Evolutionary conservation across 1,140 invertebrate genomes (phyloP).

Genomic region (Drepana arcuata): DNA sequence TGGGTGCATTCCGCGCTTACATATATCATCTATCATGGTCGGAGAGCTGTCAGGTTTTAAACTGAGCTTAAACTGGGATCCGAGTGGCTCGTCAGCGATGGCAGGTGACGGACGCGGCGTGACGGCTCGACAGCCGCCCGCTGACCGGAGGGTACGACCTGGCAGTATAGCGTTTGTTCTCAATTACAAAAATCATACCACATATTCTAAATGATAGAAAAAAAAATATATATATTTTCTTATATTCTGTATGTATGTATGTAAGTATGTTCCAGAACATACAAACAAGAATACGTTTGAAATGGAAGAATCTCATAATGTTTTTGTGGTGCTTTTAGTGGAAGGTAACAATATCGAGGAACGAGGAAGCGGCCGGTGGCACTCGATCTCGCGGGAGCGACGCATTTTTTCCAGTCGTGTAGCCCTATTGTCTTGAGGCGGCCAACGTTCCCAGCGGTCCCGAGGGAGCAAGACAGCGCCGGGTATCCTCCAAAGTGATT

Average conservation of each 20-base stretch:
- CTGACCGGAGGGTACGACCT: constrained; percentile 9
- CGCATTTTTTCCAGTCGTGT: constrained; percentile 4
- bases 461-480: background rate
- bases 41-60: constrained; percentile 36
- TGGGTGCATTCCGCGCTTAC: constrained; percentile 24
- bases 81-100: constrained; percentile 25
- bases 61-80: constrained; percentile 30
- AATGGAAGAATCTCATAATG: too few species aligned
- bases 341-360: background rate
- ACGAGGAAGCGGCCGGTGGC: constrained; percentile 1
- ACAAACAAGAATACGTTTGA: too few species aligned
- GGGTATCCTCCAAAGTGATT: constrained; percentile 30
- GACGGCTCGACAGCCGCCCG: constrained; percentile 23
- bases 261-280: too few species aligned
- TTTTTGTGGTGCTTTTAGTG: constrained; percentile 2
- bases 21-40: constrained; percentile 39
- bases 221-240: too few species aligned
- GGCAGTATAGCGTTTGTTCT: constrained; percentile 13
- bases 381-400: constrained; percentile 1
- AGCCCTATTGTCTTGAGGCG: constrained; percentile 7
- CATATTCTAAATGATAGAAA: too few species aligned
- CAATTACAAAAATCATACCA: too few species aligned
- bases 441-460: background rate
- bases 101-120: constrained; percentile 35
- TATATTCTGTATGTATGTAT: too few species aligned